phyloP scores from a whole-genome alignment of 2,888 invertebrate species.

The Corythucha ciliata region DNA sequence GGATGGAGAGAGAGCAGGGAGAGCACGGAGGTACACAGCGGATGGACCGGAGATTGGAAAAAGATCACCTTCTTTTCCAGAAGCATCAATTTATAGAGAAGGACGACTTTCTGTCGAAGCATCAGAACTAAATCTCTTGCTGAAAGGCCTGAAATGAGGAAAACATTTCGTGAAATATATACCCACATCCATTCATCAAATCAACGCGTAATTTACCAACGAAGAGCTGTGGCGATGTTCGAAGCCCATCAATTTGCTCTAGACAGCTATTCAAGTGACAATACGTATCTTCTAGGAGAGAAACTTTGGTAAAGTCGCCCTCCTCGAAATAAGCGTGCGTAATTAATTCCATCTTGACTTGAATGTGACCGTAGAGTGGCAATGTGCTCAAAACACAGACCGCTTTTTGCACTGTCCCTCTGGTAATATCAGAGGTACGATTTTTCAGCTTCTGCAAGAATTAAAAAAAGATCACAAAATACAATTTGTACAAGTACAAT shows the following conservation, averaged over 20 bases:
- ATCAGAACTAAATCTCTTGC: slow-evolving; percentile 68
- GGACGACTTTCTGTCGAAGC: slow-evolving; percentile 85
- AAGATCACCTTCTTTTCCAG: slow-evolving; percentile 83
- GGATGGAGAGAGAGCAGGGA: slow-evolving; percentile 86
- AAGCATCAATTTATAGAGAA: slow-evolving; percentile 84
- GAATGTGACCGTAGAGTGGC: slow-evolving; percentile 88
- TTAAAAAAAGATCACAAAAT: slow-evolving; percentile 2
- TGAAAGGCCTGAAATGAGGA: slow-evolving; percentile 59
- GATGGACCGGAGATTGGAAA: slow-evolving; percentile 85
- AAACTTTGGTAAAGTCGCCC: slow-evolving; percentile 74
- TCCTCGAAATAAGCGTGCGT: slow-evolving; percentile 96
- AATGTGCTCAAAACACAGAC: slow-evolving; percentile 86
- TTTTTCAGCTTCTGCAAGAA: slow-evolving; percentile 72
- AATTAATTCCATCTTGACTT: slow-evolving; percentile 87
- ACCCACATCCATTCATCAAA: background rate
- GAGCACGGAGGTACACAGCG: slow-evolving; percentile 75
- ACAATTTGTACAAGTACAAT: too few species aligned
- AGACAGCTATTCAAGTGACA: slow-evolving; percentile 83
- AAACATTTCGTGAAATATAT: background rate
- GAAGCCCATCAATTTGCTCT: slow-evolving; percentile 43
- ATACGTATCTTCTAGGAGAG: slow-evolving; percentile 82
- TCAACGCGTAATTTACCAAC: slow-evolving; percentile 50
- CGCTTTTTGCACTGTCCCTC: slow-evolving; percentile 96
- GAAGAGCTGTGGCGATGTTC: slow-evolving; percentile 50
- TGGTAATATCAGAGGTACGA: slow-evolving; percentile 87